Conservation (phyloP, 2,113 vertebrate species). For the Xiphias gladius region DNA sequence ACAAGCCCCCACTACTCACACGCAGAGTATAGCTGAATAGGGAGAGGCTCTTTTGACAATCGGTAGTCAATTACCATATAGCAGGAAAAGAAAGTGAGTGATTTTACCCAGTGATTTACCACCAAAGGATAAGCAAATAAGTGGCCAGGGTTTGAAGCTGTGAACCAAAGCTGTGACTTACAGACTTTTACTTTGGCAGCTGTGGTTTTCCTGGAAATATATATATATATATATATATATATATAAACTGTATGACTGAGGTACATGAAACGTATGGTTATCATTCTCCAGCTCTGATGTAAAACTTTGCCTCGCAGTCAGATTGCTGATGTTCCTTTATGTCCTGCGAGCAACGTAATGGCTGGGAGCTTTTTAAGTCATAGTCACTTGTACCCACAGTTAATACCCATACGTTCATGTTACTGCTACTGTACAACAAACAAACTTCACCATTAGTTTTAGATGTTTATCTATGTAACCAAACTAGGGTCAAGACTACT, state of each 20-base stretch:
- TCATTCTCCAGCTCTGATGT: too few species aligned
- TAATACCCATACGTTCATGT: not conserved
- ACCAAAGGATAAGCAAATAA: not conserved
- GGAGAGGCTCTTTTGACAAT: slow-evolving; percentile 13
- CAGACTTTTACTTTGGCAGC: not conserved
- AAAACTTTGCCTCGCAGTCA: not conserved
- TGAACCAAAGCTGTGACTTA: slow-evolving; percentile 18
- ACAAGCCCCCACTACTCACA: too few species aligned
- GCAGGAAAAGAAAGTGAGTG: slow-evolving; percentile 12
- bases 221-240: too few species aligned
- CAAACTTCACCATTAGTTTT: too few species aligned
- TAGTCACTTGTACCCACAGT: too few species aligned
- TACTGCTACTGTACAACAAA: too few species aligned
- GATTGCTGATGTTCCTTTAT: not conserved
- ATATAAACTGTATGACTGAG: not conserved
- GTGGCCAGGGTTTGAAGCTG: slow-evolving; percentile 37
- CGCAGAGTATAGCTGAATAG: not conserved
- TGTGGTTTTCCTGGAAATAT: not conserved
- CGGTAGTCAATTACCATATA: slow-evolving; percentile 26
- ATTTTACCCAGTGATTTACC: slow-evolving; percentile 14
- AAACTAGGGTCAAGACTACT: too few species aligned
- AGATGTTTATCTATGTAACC: too few species aligned
- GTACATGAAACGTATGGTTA: not conserved
- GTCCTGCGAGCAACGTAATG: too few species aligned
- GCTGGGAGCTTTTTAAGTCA: too few species aligned